Base-by-base conservation (phyloP, 2,888 invertebrate species). In the Hermodice carunculata region DNA sequence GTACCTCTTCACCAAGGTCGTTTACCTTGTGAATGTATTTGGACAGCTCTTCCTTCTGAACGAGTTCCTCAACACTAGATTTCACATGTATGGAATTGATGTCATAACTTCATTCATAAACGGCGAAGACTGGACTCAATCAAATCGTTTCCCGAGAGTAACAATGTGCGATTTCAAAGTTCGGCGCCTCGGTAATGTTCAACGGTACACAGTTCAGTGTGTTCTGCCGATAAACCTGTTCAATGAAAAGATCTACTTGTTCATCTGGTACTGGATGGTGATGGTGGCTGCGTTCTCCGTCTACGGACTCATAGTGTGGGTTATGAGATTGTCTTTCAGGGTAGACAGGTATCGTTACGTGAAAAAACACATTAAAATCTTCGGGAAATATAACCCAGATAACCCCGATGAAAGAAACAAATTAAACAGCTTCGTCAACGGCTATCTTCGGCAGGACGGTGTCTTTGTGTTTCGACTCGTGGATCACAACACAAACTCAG, bases 211-310 rank as follows among this genome's bases (percentile, higher is more conserved):
- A 29, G 84, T 86, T 19, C 85, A 85, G 72, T 86, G 86, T 76
- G 85, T 85, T 17, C 76, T 86, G 64, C 84, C 86, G 28, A 85
- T 75, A 61, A 75, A 75, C 58, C 69, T 75, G 29, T 75, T 75
- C 66, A 75, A 75, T 58, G 75, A 75, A 73, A 85, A 85, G 77
- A 85, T 86, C 63, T 86, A 82, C 73, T 82, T 85, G 71, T 88
- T 88, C 81, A 78, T 88, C 51, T 88, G 88, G 88, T 73, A 87
- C 80, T 88, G 88, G 88, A 79, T 88, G 61, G 81, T 87, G 34
- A 81, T 87, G 37, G 86, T 88, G 22, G 81, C 84, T 51, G 71
- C 83, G 34, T 76, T 86, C 66, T 86, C 87, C 70, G 73, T 83
- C 44, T 75, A 82, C 68, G 85, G 83, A 73, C 82, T 87, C 60